phyloP scores from a whole-genome alignment of 2,797 vertebrate genomes.

The Cyclura pinguis region DNA sequence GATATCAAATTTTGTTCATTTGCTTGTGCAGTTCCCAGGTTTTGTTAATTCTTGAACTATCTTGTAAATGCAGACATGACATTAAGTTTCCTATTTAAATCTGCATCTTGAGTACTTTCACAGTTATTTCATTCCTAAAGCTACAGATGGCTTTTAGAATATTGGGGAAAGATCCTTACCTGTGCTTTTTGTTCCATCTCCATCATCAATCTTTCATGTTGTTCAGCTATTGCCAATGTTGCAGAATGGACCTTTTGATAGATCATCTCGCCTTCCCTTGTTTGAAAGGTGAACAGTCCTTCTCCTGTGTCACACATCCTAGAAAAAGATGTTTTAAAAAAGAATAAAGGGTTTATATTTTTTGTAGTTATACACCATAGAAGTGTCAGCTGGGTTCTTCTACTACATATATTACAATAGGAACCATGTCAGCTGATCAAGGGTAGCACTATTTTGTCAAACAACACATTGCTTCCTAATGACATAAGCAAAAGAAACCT shows the following conservation, averaged over 20 bases:
- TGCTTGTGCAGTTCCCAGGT: not conserved
- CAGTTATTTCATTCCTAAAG: not conserved
- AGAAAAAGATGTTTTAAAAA: slow-evolving; percentile 63
- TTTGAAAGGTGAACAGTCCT: slow-evolving; percentile 99
- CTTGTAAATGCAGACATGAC: not conserved
- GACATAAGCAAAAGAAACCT: not conserved
- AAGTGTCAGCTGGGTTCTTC: not conserved
- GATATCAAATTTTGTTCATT: not conserved
- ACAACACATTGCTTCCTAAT: slow-evolving; percentile 26
- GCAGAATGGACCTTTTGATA: slow-evolving; percentile 99
- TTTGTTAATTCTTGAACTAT: not conserved
- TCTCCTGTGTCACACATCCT: slow-evolving; percentile 99
- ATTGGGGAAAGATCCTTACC: slow-evolving; percentile 81
- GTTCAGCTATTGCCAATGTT: slow-evolving; percentile 97
- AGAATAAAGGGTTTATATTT: slow-evolving; percentile 30
- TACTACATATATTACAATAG: slow-evolving; percentile 31
- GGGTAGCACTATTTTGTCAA: slow-evolving; percentile 51
- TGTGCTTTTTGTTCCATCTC: slow-evolving; percentile 98
- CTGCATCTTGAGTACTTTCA: slow-evolving; percentile 4
- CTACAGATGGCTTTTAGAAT: not conserved
- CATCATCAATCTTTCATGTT: slow-evolving; percentile 97
- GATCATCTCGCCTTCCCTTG: slow-evolving; percentile 98
- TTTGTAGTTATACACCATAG: not conserved
- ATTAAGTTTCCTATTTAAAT: slow-evolving; percentile 2
- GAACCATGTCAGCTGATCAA: slow-evolving; percentile 6